A percentile compares a stretch with the other conserved stretches of the same genome.
Evolutionary conservation across 2,888 invertebrate species (phyloP).

Genomic region (Loripinus fragilis): DNA sequence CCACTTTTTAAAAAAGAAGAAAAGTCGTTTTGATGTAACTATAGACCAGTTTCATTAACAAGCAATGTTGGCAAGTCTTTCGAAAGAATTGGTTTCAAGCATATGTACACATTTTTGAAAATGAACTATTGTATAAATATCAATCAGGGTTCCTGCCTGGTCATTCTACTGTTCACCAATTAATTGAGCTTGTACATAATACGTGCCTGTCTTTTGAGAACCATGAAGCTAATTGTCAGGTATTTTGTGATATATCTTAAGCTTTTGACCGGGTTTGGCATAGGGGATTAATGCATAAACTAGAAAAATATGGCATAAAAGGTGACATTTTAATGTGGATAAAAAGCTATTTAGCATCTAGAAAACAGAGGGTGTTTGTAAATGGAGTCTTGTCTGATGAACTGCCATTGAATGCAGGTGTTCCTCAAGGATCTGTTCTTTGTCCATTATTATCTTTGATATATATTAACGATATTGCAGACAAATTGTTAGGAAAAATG

Average conservation of each 20-base stretch:
- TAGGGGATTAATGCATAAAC: not conserved
- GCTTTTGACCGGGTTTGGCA: constrained; percentile 20
- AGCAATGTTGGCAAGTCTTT: not conserved
- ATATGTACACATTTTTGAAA: constrained; percentile 10
- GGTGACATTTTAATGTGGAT: not conserved
- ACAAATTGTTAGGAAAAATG: not conserved
- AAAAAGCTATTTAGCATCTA: not conserved
- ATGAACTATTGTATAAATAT: constrained; percentile 10
- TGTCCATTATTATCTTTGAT: constrained; percentile 4
- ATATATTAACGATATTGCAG: constrained; percentile 11
- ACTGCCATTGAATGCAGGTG: not conserved
- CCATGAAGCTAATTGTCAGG: not conserved
- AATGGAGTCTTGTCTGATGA: not conserved
- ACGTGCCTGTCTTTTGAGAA: not conserved
- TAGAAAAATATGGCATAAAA: not conserved
- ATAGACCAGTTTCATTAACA: not conserved
- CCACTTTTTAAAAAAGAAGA: constrained; percentile 6
- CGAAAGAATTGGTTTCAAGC: not conserved
- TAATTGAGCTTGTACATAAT: constrained; percentile 11
- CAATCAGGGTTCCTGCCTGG: constrained; percentile 22
- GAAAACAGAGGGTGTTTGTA: constrained; percentile 1
- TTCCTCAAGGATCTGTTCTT: constrained; percentile 13
- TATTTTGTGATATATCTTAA: not conserved
- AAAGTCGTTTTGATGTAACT: not conserved
- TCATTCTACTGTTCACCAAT: constrained; percentile 6